These are phyloP conservation scores for Phrynocephalus forsythii DNA, from an alignment of 2,797 vertebrate species.

Conservation along the genomic window DNA sequence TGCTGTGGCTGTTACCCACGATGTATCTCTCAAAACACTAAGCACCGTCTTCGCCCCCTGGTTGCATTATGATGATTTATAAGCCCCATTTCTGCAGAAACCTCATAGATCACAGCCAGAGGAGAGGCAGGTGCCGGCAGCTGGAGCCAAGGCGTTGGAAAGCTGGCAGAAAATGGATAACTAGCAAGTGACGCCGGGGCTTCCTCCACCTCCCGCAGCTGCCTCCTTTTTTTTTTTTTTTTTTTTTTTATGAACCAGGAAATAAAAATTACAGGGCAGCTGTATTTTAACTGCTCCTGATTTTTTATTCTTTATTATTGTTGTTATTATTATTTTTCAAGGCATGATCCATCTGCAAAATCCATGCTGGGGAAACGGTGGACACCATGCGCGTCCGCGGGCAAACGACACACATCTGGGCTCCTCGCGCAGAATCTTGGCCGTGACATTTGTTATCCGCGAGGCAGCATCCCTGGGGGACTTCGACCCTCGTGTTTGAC, in stretches of 20 bases:
- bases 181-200: constrained; percentile 70
- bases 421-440: not conserved
- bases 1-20: constrained; percentile 81
- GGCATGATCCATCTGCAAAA: constrained; percentile 50
- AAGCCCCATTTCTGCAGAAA: constrained; percentile 84
- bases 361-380: constrained; percentile 26
- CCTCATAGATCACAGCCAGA: constrained; percentile 92
- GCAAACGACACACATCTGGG: constrained; percentile 1
- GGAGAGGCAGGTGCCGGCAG: constrained; percentile 79
- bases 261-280: constrained; percentile 64
- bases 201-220: constrained; percentile 55
- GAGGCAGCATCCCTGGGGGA: not conserved
- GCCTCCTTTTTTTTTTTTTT: not conserved
- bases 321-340: not conserved
- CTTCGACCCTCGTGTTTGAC: not conserved
- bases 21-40: constrained; percentile 84
- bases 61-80: constrained; percentile 97
- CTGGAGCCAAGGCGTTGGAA: constrained; percentile 79
- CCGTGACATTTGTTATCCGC: not conserved
- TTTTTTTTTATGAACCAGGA: constrained; percentile 59
- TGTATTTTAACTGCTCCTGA: constrained; percentile 68
- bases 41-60: constrained; percentile 88
- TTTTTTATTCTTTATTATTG: not conserved
- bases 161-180: constrained; percentile 85
- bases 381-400: constrained; percentile 12